Evolutionary conservation across 2,888 invertebrate species (phyloP), one percentile per base, ranked within the genome.

Genomic region (Tuberolachnus salignus): DNA sequence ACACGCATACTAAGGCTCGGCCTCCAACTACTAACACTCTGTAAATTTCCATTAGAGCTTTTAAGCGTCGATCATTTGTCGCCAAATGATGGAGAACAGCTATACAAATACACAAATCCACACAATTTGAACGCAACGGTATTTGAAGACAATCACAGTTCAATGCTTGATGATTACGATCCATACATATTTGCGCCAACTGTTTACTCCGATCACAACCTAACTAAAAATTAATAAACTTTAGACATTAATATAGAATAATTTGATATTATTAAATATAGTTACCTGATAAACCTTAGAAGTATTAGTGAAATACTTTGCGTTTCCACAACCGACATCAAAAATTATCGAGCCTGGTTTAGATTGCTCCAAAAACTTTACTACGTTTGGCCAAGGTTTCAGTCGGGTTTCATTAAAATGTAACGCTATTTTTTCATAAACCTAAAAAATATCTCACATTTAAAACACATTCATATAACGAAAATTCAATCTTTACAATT

Each of bases 311-410:
- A 99, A 89, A 86, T 99, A 98, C 88, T 99, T 99, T 57, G 98
- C 99, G 87, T 99, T 99, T 13, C 99, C 99, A 86, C 98, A 97
- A 9, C 99, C 99, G 53, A 98, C 90, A 86, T 99, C 99, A 6
- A 97, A 84, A 16, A 98, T 85, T 13, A 96, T 84, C 1, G 92
- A 90, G 0, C 93, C 94, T 0, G 85, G 80, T 0, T 89, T 85
- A 82, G 95, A 89, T 8, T 86, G 87, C 19, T 88, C 85, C 44
- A 96, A 86, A 86, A 98, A 99, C 82, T 91, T 87, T 0, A 90
- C 87, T 0, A 99, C 96, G 82, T 91, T 91, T 0, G 97, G 97
- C 99, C 99, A 99, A 21, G 94, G 93, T 83, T 92, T 93, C 86
- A 96, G 95, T 16, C 99, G 89, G 0, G 98, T 99, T 83, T 92